A percentile compares a stretch with the other conserved stretches of the same genome.
Evolutionary conservation across 1,140 invertebrate genomes (phyloP).

Genomic region (Caenorhabditis remanei): DNA sequence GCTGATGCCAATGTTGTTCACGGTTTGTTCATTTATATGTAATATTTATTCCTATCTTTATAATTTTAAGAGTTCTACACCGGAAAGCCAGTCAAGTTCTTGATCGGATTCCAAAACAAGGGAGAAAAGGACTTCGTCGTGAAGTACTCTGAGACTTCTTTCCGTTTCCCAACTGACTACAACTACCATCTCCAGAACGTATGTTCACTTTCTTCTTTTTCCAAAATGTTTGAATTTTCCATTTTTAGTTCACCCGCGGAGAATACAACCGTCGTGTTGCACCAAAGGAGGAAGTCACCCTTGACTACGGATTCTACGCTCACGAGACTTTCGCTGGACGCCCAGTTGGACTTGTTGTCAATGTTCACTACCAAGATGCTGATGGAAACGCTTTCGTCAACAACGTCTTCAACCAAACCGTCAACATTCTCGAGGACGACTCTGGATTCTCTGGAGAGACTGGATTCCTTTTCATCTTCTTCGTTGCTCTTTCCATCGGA

Average conservation of each 20-base stretch:
- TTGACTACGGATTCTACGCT: conserved; percentile 94
- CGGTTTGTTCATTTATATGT: conserved; percentile 66
- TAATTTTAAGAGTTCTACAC: conserved; percentile 86
- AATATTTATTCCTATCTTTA: conserved; percentile 81
- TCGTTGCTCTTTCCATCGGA: conserved; percentile 89
- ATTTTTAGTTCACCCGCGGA: conserved; percentile 86
- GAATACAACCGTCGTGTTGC: conserved; percentile 90
- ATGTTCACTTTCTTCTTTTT: conserved; percentile 66
- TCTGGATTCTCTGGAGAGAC: conserved; percentile 98
- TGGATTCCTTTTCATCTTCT: conserved; percentile 93
- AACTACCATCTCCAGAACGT: conserved; percentile 96
- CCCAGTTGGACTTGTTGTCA: conserved; percentile 93
- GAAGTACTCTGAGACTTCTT: conserved; percentile 93
- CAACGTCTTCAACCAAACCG: conserved; percentile 98
- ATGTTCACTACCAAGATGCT: conserved; percentile 90
- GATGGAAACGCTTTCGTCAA: conserved; percentile 85
- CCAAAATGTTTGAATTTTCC: conserved; percentile 32
- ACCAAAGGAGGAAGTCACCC: conserved; percentile 91
- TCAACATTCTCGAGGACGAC: conserved; percentile 94
- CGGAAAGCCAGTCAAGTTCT: conserved; percentile 91
- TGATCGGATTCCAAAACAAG: conserved; percentile 96
- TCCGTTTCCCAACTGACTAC: conserved; percentile 98
- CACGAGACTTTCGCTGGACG: conserved; percentile 93
- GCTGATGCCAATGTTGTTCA: conserved; percentile 80
- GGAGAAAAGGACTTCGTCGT: conserved; percentile 89